Evolutionary conservation across 2,888 invertebrate species (phyloP).

Genomic region (Eucera pruinosa): DNA sequence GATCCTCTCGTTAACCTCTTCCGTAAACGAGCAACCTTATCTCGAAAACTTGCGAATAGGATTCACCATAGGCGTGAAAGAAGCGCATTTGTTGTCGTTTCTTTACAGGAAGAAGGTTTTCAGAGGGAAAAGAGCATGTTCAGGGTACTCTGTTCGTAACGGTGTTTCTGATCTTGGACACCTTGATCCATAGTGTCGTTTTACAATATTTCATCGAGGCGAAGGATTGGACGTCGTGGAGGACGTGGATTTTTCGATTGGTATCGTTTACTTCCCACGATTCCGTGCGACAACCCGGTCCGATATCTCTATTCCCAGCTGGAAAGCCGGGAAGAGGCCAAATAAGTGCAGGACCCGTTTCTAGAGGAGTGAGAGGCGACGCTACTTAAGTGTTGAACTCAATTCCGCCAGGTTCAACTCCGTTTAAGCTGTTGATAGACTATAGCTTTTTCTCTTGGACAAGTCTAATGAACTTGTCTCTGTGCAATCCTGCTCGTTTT

Average conservation of each 20-base stretch:
- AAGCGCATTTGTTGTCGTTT: conserved; percentile 17
- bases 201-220: conserved; percentile 11
- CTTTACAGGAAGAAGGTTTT: not conserved
- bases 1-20: conserved; percentile 1
- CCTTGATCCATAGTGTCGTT: conserved; percentile 1
- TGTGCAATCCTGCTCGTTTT: not conserved
- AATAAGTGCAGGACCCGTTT: conserved; percentile 66
- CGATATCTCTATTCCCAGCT: conserved; percentile 53
- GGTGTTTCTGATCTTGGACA: not conserved
- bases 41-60: conserved; percentile 2
- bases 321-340: conserved; percentile 68
- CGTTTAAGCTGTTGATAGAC: conserved; percentile 20
- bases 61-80: not conserved
- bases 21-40: not conserved
- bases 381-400: conserved; percentile 69
- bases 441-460: not conserved
- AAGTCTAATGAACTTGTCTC: not conserved
- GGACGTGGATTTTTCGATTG: conserved; percentile 47
- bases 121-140: not conserved
- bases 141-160: not conserved
- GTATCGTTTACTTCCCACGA: conserved; percentile 66
- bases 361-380: conserved; percentile 59
- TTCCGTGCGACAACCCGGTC: conserved; percentile 26
- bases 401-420: conserved; percentile 59
- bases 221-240: not conserved